These are phyloP conservation scores for Euleptes europaea DNA, from an alignment of 2,113 vertebrate genomes.

Conservation along the genomic window DNA sequence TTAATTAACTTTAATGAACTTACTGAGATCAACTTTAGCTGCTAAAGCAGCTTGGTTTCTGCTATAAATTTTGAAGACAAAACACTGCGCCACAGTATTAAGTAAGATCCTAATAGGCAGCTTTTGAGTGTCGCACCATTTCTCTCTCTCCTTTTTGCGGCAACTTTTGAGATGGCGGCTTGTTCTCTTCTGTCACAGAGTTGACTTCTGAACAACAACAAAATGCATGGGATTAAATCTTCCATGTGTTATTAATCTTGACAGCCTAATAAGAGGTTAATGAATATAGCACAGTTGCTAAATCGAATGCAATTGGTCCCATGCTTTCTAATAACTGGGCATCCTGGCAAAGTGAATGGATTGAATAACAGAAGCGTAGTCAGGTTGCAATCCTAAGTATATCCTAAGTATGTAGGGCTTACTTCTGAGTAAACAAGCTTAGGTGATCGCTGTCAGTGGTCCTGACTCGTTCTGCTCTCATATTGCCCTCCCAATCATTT, in stretches of 20 bases:
- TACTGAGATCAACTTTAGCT: slow-evolving; percentile 46
- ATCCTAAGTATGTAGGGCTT: neutral
- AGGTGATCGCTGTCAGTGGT: neutral
- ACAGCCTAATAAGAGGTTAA: neutral
- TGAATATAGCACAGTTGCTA: neutral
- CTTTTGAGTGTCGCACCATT: neutral
- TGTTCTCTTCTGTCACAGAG: neutral
- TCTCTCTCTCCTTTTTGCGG: neutral
- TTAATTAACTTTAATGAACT: slow-evolving; percentile 63
- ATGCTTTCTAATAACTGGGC: slow-evolving; percentile 6
- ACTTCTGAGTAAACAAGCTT: neutral
- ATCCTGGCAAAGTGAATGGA: slow-evolving; percentile 31
- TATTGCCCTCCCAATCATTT: no score
- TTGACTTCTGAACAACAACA: neutral
- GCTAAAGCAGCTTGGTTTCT: slow-evolving; percentile 39
- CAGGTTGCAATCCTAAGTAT: neutral
- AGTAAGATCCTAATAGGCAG: neutral
- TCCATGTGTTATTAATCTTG: rapidly evolving
- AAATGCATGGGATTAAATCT: neutral
- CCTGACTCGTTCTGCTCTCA: neutral
- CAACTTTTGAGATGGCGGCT: neutral
- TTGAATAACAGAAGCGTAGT: slow-evolving; percentile 30
- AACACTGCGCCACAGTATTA: slow-evolving; percentile 18
- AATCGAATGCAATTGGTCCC: neutral
- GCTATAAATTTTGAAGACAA: slow-evolving; percentile 37